A percentile compares a stretch with the other conserved stretches of the same genome.
These are phyloP conservation scores for Drosophila multiciliata DNA, from an alignment of 2,888 invertebrate species.

Conservation along the genomic window DNA sequence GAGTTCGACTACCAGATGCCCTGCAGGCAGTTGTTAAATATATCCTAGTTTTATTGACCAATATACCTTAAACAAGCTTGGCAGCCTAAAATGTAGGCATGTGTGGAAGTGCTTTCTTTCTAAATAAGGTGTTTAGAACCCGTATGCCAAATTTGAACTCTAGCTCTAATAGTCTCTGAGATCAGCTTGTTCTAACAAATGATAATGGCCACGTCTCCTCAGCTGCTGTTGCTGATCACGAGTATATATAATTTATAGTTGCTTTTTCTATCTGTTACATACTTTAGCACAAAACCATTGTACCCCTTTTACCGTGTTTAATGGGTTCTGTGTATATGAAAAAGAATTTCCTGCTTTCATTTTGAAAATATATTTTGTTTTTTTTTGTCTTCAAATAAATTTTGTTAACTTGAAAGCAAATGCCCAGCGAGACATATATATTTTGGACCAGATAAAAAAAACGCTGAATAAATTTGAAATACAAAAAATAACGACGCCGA, in stretches of 20 bases:
- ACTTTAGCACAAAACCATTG: neutral
- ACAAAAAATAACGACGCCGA: slow-evolving; percentile 49
- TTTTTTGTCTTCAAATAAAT: slow-evolving; percentile 54
- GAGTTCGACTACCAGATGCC: neutral
- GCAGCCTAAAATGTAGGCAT: no score
- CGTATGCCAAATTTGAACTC: neutral
- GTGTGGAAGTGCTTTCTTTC: no score
- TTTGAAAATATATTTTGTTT: slow-evolving; percentile 2
- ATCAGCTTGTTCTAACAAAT: neutral
- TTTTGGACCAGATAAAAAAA: slow-evolving; percentile 32
- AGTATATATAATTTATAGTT: neutral
- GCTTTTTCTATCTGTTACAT: neutral
- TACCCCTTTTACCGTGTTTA: neutral
- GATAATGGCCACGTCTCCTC: neutral
- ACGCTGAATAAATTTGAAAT: slow-evolving; percentile 25
- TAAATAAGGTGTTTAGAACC: no score
- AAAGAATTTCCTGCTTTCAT: neutral
- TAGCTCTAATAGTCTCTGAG: neutral
- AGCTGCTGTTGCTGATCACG: neutral
- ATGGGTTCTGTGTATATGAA: neutral
- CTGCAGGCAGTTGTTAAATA: neutral
- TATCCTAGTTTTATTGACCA: neutral
- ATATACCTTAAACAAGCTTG: no score
- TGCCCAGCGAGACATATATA: slow-evolving; percentile 57
- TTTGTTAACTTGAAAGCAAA: slow-evolving; percentile 30